Conservation (phyloP, 2,888 invertebrate species). For the Orchestes rusci region DNA sequence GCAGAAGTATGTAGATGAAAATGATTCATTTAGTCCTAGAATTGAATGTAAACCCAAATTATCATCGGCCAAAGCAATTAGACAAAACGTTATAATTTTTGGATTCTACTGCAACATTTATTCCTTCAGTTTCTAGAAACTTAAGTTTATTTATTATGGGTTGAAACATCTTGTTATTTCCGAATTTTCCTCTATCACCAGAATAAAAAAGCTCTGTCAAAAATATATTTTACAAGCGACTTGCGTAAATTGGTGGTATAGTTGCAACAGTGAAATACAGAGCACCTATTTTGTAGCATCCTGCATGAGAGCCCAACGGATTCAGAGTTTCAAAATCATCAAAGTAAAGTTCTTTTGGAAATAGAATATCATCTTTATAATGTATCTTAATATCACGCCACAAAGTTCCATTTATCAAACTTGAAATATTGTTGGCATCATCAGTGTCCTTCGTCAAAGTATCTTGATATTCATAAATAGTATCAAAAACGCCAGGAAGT, state of each 20-base stretch:
- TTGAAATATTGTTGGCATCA: neutral
- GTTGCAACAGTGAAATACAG: neutral
- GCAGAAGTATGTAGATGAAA: constrained; percentile 15
- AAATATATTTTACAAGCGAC: constrained; percentile 4
- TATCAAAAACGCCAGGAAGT: constrained; percentile 1
- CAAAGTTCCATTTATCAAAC: neutral
- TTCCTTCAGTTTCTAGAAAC: constrained; percentile 4
- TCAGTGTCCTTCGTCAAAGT: neutral
- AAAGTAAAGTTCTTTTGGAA: constrained; percentile 2
- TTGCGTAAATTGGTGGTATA: neutral
- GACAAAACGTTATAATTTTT: neutral
- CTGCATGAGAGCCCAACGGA: constrained; percentile 4
- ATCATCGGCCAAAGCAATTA: neutral
- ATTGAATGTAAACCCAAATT: constrained; percentile 1
- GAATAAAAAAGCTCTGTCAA: neutral
- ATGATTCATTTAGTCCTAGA: neutral
- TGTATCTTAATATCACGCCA: neutral
- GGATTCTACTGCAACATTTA: neutral
- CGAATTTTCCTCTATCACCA: constrained; percentile 1
- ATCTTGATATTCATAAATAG: neutral
- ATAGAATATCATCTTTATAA: neutral
- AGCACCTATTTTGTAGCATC: constrained; percentile 1
- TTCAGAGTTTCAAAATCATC: constrained; percentile 6
- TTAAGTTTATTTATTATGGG: constrained; percentile 3
- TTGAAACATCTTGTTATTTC: neutral